These are phyloP conservation scores for Trachythela sp. DNA, from an alignment of 64 coral and sea anemone species.

Conservation along the genomic window DNA sequence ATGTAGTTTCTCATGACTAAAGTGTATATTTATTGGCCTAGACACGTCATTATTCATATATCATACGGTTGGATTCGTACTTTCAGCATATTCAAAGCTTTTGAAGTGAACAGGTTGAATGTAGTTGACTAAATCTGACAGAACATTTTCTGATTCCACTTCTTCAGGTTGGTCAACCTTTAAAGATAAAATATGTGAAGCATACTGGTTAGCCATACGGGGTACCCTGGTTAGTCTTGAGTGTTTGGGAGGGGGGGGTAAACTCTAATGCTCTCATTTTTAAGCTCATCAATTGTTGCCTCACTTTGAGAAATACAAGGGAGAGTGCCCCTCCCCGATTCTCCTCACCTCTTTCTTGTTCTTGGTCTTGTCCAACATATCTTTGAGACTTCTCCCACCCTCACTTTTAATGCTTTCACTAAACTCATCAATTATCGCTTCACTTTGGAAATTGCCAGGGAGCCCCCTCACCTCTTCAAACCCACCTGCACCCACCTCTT, in stretches of 20 bases:
- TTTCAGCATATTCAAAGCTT: constrained; percentile 74
- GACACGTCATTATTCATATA: not conserved
- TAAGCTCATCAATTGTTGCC: too few species aligned
- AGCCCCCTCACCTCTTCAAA: too few species aligned
- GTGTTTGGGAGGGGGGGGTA: too few species aligned
- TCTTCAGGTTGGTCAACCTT: constrained; percentile 44
- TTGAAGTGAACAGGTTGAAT: constrained; percentile 99
- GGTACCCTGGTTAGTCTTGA: too few species aligned
- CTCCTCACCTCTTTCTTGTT: not conserved
- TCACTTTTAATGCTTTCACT: too few species aligned
- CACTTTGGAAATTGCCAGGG: too few species aligned
- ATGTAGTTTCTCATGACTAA: too few species aligned
- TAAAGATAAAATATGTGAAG: not conserved
- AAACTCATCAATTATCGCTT: too few species aligned
- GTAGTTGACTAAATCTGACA: constrained; percentile 96
- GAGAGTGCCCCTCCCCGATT: too few species aligned
- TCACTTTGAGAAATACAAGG: too few species aligned
- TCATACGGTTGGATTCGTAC: constrained; percentile 10
- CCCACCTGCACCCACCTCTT: not conserved
- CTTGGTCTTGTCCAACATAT: not conserved
- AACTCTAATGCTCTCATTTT: not conserved
- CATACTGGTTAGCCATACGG: too few species aligned
- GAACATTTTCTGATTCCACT: constrained; percentile 72
- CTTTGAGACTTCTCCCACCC: not conserved
- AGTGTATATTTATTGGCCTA: not conserved